Conservation (phyloP, 2,113 vertebrate species). For the Dryoscopus gambensis region DNA sequence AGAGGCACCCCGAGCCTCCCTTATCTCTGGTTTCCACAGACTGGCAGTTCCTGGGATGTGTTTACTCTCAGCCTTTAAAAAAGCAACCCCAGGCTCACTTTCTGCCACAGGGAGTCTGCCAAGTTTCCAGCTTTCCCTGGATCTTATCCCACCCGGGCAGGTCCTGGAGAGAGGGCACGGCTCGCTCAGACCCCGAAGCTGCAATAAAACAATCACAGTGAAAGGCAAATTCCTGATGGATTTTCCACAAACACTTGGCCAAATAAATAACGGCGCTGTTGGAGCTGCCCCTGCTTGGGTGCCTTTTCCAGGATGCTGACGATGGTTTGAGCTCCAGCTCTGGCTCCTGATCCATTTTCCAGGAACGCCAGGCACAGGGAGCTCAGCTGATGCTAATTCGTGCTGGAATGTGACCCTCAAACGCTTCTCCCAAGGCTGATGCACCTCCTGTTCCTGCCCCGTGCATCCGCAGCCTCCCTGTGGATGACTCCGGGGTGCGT, state of each 20-base stretch:
- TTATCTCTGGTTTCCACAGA: constrained; percentile 3
- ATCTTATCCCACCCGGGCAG: not conserved
- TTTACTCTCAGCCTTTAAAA: constrained; percentile 31
- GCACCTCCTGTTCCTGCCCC: not conserved
- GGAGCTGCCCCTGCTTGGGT: not conserved
- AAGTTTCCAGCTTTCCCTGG: constrained; percentile 27
- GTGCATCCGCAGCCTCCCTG: not conserved
- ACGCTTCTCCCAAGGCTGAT: not conserved
- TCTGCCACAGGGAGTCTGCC: not conserved
- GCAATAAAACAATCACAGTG: not conserved
- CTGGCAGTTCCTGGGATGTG: not conserved
- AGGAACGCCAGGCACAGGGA: not conserved
- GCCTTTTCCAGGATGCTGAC: not conserved
- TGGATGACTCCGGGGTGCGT: not conserved
- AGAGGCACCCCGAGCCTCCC: not conserved
- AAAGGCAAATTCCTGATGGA: not conserved
- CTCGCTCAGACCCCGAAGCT: not conserved
- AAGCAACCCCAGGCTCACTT: not conserved
- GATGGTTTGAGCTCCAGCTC: not conserved
- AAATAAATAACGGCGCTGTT: not conserved
- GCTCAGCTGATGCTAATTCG: not conserved
- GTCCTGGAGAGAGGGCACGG: not conserved
- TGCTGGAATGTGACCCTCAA: not conserved
- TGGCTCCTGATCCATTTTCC: not conserved
- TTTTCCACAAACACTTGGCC: not conserved